Evolutionary conservation across 2,888 invertebrate species (phyloP).

Genomic region (Synanthedon myopaeformis): DNA sequence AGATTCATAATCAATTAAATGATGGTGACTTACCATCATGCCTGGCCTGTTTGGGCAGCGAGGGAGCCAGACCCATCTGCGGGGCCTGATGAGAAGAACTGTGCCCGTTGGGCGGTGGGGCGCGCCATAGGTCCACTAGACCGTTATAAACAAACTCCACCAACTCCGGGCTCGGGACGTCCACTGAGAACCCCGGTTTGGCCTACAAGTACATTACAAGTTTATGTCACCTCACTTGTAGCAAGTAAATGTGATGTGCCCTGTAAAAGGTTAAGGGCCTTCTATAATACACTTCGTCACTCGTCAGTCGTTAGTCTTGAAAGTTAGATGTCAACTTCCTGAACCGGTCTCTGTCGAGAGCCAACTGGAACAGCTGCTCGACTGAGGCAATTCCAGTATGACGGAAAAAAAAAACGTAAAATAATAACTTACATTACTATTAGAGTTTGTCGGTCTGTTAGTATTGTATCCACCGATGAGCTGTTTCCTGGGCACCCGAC

Average conservation of each 20-base stretch:
- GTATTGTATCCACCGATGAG: slow-evolving; percentile 20
- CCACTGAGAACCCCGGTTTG: slow-evolving; percentile 21
- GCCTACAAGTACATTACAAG: neutral
- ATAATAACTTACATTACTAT: too few species aligned
- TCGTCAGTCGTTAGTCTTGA: too few species aligned
- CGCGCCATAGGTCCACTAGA: slow-evolving; percentile 14
- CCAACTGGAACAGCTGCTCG: too few species aligned
- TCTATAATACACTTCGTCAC: too few species aligned
- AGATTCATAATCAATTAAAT: neutral
- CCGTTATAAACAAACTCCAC: slow-evolving; percentile 51
- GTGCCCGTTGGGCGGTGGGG: slow-evolving; percentile 6
- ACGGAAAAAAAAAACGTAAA: too few species aligned
- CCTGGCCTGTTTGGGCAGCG: slow-evolving; percentile 17
- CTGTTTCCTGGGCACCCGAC: slow-evolving; percentile 56
- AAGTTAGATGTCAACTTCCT: too few species aligned
- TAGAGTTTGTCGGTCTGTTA: neutral
- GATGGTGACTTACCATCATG: slow-evolving; percentile 22
- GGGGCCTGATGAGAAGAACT: neutral
- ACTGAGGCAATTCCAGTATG: too few species aligned
- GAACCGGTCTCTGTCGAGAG: too few species aligned
- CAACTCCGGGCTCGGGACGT: slow-evolving; percentile 52
- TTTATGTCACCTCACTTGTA: too few species aligned
- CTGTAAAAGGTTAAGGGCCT: too few species aligned
- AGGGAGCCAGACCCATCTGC: slow-evolving; percentile 1
- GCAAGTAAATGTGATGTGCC: too few species aligned